Evolutionary conservation across 2,113 vertebrate species (phyloP).

Genomic region (Aplodontia rufa): DNA sequence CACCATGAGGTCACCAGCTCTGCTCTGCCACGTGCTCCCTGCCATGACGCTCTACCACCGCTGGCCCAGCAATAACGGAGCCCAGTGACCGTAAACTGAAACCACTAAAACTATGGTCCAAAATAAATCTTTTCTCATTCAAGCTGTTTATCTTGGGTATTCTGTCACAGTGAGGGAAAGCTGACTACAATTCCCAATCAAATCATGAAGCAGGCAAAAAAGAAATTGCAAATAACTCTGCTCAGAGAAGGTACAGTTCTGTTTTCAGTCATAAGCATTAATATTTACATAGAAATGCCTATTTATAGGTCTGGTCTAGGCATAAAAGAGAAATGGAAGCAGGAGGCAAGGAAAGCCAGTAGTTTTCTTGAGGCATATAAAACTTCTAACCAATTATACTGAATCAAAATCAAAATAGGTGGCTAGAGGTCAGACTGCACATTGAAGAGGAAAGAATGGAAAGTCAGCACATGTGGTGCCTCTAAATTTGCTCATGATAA

Average conservation of each 20-base stretch:
- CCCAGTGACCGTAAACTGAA: not conserved
- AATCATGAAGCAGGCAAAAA: constrained; percentile 73
- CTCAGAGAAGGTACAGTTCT: not conserved
- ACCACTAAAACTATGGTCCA: not conserved
- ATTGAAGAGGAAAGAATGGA: not conserved
- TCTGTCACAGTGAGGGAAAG: no score
- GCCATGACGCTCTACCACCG: no score
- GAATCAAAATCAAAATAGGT: not conserved
- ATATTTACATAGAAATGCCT: not conserved
- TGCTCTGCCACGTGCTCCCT: no score
- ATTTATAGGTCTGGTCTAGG: not conserved
- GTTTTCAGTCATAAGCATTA: not conserved
- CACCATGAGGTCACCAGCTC: no score
- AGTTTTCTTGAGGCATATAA: not conserved
- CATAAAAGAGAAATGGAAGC: not conserved
- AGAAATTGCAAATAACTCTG: not conserved
- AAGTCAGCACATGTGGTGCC: not conserved
- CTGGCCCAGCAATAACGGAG: not conserved
- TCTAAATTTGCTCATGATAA: no score
- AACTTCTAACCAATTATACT: not conserved
- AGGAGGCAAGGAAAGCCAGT: not conserved
- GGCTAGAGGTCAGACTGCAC: not conserved
- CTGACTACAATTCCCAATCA: constrained; percentile 50
- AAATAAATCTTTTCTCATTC: not conserved
- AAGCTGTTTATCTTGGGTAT: not conserved